Evolutionary conservation across 2,888 invertebrate genomes (phyloP), one percentile per base, ranked within the genome.

Genomic region (Cryptus armator): DNA sequence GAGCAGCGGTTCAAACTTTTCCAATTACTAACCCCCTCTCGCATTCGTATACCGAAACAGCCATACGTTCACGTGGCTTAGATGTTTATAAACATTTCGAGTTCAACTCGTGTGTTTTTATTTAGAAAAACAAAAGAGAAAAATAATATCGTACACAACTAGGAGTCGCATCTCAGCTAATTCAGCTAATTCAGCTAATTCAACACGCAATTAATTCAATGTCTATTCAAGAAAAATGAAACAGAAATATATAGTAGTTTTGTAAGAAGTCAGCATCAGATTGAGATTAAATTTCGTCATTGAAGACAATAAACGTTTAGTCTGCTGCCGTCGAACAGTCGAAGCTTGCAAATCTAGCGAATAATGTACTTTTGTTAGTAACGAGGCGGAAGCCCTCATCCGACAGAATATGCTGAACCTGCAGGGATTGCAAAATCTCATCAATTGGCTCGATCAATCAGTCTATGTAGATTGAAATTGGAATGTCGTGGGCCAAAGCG

Each of bases 1-100:
- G 70, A 85, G 76, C 32, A 44, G 71, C 51, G 56, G 48, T 72
- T 76, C 10, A 80, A 85, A 85, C 82, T 85, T 85, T 85, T 82
- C 82, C 82, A 85, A 85, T 85, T 82, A 85, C 82, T 67, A 43
- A 9, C 48, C 29, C 59, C 59, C 16, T n/a, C 67, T 24, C 16
- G 64, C 24, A 56, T 74, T 83, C 75, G 68, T 62, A 46, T 46
- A n/a, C 44, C 12, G 24, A 19, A 62, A 68, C 56, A 77, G 68
- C 46, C 44, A 46, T 37, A 71, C 67, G 43, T 72, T 72, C 62
- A 4, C 71, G 29, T 53, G 71, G 75, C 59, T 79, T 51, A 59
- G 66, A 76, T 82, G 59, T 70, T 82, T 76, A 67, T 62, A 76
- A 77, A 84, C 59, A 74, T 53, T n/a, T 53, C 29, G n/a, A 32